Evolutionary conservation across 2,113 vertebrate genomes (phyloP).

Genomic region (Burhinus bistriatus): DNA sequence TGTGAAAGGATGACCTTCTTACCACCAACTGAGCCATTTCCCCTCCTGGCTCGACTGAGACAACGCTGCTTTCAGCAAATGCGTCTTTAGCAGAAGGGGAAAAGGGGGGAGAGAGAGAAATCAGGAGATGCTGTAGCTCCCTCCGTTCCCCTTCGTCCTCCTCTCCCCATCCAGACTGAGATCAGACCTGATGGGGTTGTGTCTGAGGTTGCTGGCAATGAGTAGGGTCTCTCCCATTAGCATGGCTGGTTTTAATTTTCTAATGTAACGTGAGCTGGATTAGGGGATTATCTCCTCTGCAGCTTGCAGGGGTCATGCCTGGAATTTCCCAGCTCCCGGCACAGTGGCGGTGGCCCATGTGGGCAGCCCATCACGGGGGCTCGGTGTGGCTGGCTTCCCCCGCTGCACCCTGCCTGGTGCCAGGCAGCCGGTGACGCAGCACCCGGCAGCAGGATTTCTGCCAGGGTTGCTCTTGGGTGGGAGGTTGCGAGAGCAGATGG

Average conservation of each 20-base stretch:
- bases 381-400: not conserved
- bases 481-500: not conserved
- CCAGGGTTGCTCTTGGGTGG: not conserved
- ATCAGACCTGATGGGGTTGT: not conserved
- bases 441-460: not conserved
- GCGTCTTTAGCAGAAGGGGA: not conserved
- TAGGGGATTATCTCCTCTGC: slow-evolving; percentile 44
- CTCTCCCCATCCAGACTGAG: not conserved
- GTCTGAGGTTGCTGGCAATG: not conserved
- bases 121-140: not conserved
- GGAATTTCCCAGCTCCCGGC: not conserved
- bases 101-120: not conserved
- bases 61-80: not conserved
- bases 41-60: not conserved
- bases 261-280: slow-evolving; percentile 57
- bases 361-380: not conserved
- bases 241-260: slow-evolving; percentile 56
- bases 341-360: not conserved
- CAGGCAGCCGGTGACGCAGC: not conserved
- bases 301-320: not conserved
- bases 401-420: not conserved
- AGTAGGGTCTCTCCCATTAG: not conserved
- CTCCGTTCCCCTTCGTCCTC: not conserved
- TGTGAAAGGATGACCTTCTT: slow-evolving; percentile 46
- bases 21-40: slow-evolving; percentile 18